Percentiles rank a stretch among this genome's conserved stretches.
Conservation (phyloP, 2,888 invertebrate genomes). For the Caenorhabditis sp. region DNA sequence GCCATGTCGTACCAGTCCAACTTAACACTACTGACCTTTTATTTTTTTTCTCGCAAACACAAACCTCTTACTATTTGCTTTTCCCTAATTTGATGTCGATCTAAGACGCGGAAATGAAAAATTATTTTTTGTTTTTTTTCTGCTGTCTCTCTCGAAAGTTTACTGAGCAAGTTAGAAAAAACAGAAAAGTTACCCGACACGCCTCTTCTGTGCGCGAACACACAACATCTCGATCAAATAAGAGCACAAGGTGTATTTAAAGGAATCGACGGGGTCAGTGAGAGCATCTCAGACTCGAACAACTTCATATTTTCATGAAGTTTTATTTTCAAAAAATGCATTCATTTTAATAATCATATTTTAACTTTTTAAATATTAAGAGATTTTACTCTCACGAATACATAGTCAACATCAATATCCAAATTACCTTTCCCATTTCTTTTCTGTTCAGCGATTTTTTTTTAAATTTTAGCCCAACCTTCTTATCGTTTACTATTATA, state of each 20-base stretch:
- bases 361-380: no score
- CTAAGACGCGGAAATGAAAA: constrained; percentile 1
- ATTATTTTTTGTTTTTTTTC: neutral
- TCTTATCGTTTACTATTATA: neutral
- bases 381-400: no score
- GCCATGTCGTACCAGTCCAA: neutral
- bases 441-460: neutral
- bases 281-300: neutral
- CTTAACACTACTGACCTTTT: neutral
- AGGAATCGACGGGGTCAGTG: neutral
- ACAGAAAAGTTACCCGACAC: neutral
- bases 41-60: neutral
- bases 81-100: constrained; percentile 1
- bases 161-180: neutral
- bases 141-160: neutral
- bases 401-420: no score
- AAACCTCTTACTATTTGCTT: neutral
- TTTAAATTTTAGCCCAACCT: neutral
- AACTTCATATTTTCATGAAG: neutral
- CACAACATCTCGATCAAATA: neutral
- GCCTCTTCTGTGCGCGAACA: neutral
- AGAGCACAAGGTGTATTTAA: neutral
- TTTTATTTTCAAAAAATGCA: no score
- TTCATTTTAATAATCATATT: no score
- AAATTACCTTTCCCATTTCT: no score